Base-by-base conservation (phyloP, 2,797 vertebrate species). In the Poeciliopsis turneri region DNA sequence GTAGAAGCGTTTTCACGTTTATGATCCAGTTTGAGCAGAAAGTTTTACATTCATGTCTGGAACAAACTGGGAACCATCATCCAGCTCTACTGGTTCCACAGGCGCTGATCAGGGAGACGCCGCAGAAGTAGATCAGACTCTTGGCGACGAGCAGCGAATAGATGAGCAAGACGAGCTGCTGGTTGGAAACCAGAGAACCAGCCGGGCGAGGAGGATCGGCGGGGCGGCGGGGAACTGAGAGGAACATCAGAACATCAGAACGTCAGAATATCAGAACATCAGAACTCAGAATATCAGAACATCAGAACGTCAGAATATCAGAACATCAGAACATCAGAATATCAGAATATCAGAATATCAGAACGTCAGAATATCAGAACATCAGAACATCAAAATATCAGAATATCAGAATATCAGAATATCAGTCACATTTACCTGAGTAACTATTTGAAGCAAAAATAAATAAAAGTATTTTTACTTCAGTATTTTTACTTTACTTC, bases 91-190 rank as follows among this genome's bases (percentile, higher is more conserved):
- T n/a, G 59, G 59, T 53, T 68, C 15, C 69, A 46, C 18, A 18
- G 70, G n/a, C 18, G 43, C 0, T 36, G 41, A 79, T 6, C 82
- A 83, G 51, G 45, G 51, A 70, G 3, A 83, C 15, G 39, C 84
- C 73, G 71, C 77, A 84, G 82, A 80, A 76, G 82, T 70, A 86
- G 2, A 61, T 43, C 79, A 88, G 47, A 64, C 72, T 78, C 77
- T 86, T 86, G 47, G 71, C 75, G 7, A 78, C 75, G 55, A 86
- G 80, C 72, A 75, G 18, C 6, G 74, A 70, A 70, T 85, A 80
- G 25, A 73, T 66, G 75, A 82, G 18, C 73, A 39, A 66, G 18
- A 18, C 4, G 30, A 76, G 55, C 33, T 59, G 30, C 57, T 75
- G 73, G 46, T 43, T 57, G 71, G 6, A 57, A 33, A 45, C 45